Conservation (phyloP, 2,113 vertebrate species). For the Gallinago media region DNA sequence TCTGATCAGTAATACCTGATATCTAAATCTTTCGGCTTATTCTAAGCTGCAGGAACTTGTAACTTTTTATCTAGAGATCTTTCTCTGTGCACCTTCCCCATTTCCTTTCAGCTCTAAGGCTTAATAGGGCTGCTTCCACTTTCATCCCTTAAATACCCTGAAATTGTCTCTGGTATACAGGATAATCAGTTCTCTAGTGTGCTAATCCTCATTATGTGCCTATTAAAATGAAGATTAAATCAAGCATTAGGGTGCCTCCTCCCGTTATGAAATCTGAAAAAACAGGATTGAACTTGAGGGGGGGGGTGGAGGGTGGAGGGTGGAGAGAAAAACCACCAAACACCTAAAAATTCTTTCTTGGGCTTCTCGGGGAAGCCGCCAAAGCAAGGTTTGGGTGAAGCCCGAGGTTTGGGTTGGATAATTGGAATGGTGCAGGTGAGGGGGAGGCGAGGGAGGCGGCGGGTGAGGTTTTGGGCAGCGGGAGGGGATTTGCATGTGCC, state of each 20-base stretch:
- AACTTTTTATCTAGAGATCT: not conserved
- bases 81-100: not conserved
- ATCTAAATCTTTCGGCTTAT: not conserved
- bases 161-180: not conserved
- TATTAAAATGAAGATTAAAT: constrained; percentile 11
- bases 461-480: not conserved
- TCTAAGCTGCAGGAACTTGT: not conserved
- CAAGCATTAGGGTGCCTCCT: constrained; percentile 57
- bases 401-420: accelerated
- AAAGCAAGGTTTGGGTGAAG: accelerated
- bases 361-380: not conserved
- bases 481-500: constrained; percentile 41
- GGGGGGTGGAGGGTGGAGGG: too few relatives aligned
- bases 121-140: not conserved
- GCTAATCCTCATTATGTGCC: constrained; percentile 11
- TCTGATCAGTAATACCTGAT: not conserved
- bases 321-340: not conserved
- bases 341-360: accelerated
- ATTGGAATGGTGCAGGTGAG: accelerated
- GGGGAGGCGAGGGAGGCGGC: accelerated
- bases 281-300: not conserved
- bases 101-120: not conserved
- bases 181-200: not conserved
- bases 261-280: constrained; percentile 48
- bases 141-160: not conserved